Percentiles rank a stretch among this genome's conserved stretches.
Evolutionary conservation across 2,113 vertebrate genomes (phyloP).

Genomic region (Barnardius zonarius): DNA sequence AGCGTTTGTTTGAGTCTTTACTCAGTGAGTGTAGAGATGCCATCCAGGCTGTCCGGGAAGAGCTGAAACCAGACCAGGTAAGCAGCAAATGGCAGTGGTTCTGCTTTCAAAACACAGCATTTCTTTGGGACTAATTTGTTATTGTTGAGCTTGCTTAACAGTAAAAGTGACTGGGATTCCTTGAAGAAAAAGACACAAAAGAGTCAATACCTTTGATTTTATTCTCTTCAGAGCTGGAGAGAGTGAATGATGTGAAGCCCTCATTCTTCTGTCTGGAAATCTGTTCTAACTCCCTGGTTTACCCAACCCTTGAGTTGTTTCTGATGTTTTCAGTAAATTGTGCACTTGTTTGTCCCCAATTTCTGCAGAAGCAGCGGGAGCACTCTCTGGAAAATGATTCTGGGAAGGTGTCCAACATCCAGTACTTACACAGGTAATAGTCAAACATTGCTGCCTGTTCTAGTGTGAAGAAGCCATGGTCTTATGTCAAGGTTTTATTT

Average conservation of each 20-base stretch:
- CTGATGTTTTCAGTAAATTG: background rate
- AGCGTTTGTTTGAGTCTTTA: constrained; percentile 93
- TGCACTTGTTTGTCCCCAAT: background rate
- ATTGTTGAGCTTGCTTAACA: background rate
- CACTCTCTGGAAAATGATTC: constrained; percentile 82
- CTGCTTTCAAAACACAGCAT: fast-evolving
- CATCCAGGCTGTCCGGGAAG: constrained; percentile 93
- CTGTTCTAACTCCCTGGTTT: background rate
- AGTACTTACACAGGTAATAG: constrained; percentile 93
- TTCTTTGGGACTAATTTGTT: background rate
- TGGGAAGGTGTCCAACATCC: constrained; percentile 92
- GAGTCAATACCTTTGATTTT: background rate
- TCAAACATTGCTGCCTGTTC: background rate
- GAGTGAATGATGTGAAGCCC: background rate
- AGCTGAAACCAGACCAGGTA: constrained; percentile 91
- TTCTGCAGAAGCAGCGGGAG: constrained; percentile 88
- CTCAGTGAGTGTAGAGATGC: constrained; percentile 96
- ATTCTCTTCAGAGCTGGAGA: background rate
- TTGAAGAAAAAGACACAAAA: background rate
- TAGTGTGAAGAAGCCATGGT: background rate
- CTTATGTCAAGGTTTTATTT: background rate
- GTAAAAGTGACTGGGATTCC: background rate
- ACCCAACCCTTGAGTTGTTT: background rate
- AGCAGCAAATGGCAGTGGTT: background rate
- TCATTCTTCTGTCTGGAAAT: background rate